A percentile compares a stretch with the other conserved stretches of the same genome.
phyloP scores from a whole-genome alignment of 2,797 vertebrate genomes.

The Phoeniculus purpureus region DNA sequence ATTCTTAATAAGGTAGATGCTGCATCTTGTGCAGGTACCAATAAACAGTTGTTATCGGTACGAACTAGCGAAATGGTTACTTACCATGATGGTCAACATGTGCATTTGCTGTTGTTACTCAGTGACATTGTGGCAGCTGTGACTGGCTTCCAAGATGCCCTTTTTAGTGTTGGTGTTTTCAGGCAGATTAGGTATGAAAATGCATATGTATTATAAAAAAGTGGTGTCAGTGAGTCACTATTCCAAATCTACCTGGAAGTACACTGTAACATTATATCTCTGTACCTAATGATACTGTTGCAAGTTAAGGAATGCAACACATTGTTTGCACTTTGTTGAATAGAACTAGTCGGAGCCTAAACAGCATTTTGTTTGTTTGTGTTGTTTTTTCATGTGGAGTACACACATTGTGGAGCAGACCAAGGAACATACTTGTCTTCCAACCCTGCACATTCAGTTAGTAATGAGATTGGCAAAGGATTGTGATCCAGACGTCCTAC shows the following conservation, averaged over 20 bases:
- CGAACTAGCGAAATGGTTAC: neutral
- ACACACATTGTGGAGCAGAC: neutral
- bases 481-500: neutral
- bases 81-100: neutral
- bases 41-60: neutral
- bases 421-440: neutral
- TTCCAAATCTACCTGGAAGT: neutral
- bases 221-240: neutral
- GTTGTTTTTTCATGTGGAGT: neutral
- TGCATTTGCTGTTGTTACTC: neutral
- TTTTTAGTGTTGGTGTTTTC: neutral
- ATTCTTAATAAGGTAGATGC: neutral
- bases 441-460: neutral
- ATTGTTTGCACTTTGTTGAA: neutral
- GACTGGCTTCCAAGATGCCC: neutral
- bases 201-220: neutral
- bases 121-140: too few relatives aligned
- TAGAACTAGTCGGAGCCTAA: neutral
- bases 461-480: neutral
- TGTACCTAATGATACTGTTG: neutral
- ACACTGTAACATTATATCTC: neutral
- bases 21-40: neutral
- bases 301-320: rapidly evolving
- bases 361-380: neutral
- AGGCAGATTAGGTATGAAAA: too few relatives aligned